These are phyloP conservation scores for Polietes domitor DNA, from an alignment of 2,888 invertebrate species.

Conservation along the genomic window DNA sequence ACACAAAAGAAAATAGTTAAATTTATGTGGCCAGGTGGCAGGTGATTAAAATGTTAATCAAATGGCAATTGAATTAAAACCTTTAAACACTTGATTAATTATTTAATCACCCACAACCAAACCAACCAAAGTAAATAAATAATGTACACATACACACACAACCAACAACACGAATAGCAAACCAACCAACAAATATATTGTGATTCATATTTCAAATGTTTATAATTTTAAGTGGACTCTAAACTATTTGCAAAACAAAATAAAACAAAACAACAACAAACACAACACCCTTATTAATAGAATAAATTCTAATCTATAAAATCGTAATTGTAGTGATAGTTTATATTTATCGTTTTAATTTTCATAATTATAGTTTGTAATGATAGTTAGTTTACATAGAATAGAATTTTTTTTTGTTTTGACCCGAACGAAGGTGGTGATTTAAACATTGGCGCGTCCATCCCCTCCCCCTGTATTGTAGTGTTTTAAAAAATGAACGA, in stretches of 20 bases:
- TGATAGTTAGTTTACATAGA: constrained; percentile 10
- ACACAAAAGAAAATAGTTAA: not conserved
- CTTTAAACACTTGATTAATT: not conserved
- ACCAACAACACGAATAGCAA: constrained; percentile 33
- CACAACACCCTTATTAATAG: constrained; percentile 13
- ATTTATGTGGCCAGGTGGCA: not conserved
- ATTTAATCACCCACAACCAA: not conserved
- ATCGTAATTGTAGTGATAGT: constrained; percentile 38
- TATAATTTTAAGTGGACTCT: constrained; percentile 37
- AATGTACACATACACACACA: constrained; percentile 21
- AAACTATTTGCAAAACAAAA: constrained; percentile 12
- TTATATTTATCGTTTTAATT: constrained; percentile 13
- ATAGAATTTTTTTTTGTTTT: constrained; percentile 37
- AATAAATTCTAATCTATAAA: constrained; percentile 14
- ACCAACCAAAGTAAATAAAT: not conserved
- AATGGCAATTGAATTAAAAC: not conserved
- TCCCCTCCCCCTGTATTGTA: too few relatives aligned
- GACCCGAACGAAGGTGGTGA: not conserved
- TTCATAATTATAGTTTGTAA: constrained; percentile 27
- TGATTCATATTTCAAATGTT: constrained; percentile 65
- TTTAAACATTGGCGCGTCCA: too few relatives aligned
- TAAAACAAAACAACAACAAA: constrained; percentile 1
- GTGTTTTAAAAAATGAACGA: too few relatives aligned
- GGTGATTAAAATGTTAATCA: constrained; percentile 11
- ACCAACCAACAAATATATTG: constrained; percentile 59